Evolutionary conservation across 2,113 vertebrate species (phyloP), one percentile per base, ranked within the genome.

Genomic region (Electrona antarctica): DNA sequence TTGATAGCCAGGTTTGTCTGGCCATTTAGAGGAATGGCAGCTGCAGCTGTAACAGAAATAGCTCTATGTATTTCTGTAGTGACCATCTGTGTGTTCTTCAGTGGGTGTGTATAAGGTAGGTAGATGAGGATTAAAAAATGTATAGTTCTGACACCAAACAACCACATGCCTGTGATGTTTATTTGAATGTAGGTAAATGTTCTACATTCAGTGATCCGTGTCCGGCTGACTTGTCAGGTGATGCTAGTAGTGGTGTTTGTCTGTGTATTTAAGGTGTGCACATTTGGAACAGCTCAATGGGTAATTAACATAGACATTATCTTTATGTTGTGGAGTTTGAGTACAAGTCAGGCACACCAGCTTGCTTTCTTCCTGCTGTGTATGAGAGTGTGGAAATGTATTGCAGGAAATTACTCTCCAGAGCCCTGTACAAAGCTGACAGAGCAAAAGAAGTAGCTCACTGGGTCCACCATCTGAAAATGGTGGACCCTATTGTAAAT

Each of bases 211-310:
- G 33, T 6, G 33, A 41, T 41, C 33, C 33, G 3, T 41, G 3
- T 41, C 33, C 21, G 41, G 41, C 7, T 21, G 28, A 61, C 50
- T 45, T 48, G 46, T 12, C 7, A 0, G 0, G 46, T 59, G 29
- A 69, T 63, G 13, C 7, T 29, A 28, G 9, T 56, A 50, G 58
- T 10, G 60, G 55, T 57, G 33, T 75, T 21, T 57, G 33, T 75
- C 47, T 59, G 41, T 77, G 76, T 81, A 10, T 69, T 71, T 15
- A 75, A 82, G 82, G 87, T 8, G 57, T 58, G 9, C 60, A 28
- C 55, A 21, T 52, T 47, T 63, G 47, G 2, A 74, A 41, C 57
- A 41, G 50, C 29, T 52, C 67, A 58, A 47, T 79, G 70, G 55
- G 15, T 64, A 46, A 73, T 77, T 70, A 71, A 67, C 60, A 13